Evolutionary conservation across 2,113 vertebrate species (phyloP).

Genomic region (Phalacrocorax aristotelis): DNA sequence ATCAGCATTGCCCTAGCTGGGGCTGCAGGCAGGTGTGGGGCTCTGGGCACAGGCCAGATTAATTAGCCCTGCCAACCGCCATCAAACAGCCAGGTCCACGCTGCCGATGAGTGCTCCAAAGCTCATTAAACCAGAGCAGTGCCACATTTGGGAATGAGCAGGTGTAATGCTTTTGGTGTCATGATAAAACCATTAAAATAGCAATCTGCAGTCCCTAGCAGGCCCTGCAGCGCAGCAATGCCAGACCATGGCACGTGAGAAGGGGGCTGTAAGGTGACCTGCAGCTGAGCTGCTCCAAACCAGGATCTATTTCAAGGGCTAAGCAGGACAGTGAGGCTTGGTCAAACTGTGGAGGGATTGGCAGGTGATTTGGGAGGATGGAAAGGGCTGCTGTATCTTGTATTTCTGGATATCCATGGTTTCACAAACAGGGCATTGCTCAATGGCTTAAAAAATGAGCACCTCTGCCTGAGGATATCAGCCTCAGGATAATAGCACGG

Average conservation of each 20-base stretch:
- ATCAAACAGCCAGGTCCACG: not conserved
- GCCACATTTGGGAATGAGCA: not conserved
- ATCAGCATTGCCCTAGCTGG: not conserved
- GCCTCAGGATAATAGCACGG: constrained; percentile 30
- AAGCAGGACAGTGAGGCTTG: not conserved
- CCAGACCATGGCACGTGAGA: not conserved
- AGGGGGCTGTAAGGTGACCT: not conserved
- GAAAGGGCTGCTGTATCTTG: not conserved
- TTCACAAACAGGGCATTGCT: constrained; percentile 5
- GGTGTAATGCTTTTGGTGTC: not conserved
- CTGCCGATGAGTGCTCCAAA: not conserved
- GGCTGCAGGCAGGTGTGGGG: not conserved
- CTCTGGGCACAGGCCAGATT: not conserved
- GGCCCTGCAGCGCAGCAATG: fast-evolving
- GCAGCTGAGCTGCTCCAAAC: not conserved
- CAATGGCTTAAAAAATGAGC: constrained; percentile 50
- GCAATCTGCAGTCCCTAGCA: not conserved
- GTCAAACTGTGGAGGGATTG: not conserved
- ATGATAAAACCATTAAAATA: not conserved
- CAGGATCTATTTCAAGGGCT: not conserved
- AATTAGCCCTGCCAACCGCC: not conserved
- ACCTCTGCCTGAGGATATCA: constrained; percentile 21
- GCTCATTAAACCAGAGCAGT: constrained; percentile 21
- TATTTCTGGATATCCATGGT: not conserved
- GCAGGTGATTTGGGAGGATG: not conserved